Base-by-base conservation (phyloP, 2,888 invertebrate species). In the Nemoura dubitans region DNA sequence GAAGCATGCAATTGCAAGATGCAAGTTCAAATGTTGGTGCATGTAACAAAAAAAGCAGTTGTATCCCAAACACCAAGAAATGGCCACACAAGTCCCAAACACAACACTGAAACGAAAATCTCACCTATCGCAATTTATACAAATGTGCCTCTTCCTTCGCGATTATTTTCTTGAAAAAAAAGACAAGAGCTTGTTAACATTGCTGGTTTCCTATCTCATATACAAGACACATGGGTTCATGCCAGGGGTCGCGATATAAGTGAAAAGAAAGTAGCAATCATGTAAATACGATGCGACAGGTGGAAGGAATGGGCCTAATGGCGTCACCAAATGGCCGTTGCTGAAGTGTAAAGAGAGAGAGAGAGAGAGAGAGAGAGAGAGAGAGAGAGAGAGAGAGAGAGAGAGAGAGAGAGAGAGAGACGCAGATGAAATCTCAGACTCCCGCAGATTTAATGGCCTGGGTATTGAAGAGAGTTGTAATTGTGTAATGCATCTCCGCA, bases 221-320 rank as follows among this genome's bases (percentile, higher is more conserved):
- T n/a, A 78, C 78, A 78, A 16, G 27, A 78, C 26, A 26, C 7
- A 81, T 30, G 7, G 29, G 5, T 30, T 30, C 5, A 2, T 21
- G 81, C 28, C 78, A 78, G 25, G 28, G 78, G 26, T 26, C 78
- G 26, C 83, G 14, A 30, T 21, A 84, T 84, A 84, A 84, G 84
- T 76, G 84, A 84, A 84, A 84, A 84, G 59, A 84, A 84, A 84
- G 59, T 59, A 84, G 84, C 84, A 84, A 84, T 84, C 84, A 84
- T 84, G 84, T 84, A 84, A 84, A 84, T 84, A 59, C 76, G 27
- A 59, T 26, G 84, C 84, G 76, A 76, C 84, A 84, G 84, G 84
- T 84, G 84, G 84, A 84, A 84, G 84, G 26, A 84, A 84, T 84
- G 84, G 30, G 27, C 84, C 28, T 84, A 84, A 84, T 84, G 84